Evolutionary conservation across 2,797 vertebrate genomes (phyloP), one percentile per base, ranked within the genome.

Genomic region (Simalia tracyae): DNA sequence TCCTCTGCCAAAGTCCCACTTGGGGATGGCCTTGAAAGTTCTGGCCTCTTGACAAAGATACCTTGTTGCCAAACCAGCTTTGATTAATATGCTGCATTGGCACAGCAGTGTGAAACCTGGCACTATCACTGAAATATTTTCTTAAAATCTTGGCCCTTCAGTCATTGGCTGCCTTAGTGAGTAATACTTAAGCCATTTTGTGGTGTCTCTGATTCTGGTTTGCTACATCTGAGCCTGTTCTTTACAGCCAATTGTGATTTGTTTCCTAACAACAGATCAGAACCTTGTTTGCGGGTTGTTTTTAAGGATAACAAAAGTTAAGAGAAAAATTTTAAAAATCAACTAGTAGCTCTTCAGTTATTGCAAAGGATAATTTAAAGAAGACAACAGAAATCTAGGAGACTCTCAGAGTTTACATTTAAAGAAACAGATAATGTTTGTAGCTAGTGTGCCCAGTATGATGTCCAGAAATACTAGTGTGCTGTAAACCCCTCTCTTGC

Each of bases 1-100:
- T 90, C 84, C 22, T 89, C 14, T 86, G 66, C 88, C 91, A 86
- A 86, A 36, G 63, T 28, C 57, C 57, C 42, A 76, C 84, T 90
- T 90, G 64, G 88, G 88, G 42, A 81, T 86, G 64, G 84, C 56
- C 14, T 81, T 26, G 56, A 28, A 63, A 56, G 7, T 31, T 0
- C 4, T 86, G 88, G 88, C 84, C 15, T 28, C 14, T 28, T 89
- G 46, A 84, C 87, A 92, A 89, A 85, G 50, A 4, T 22, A 42
- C 46, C 31, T 57, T 64, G 76, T 46, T 92, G 87, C 87, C 68
- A 92, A 57, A 81, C 36, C 60, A 64, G 22, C 66, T 10, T 66
- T 46, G 12, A 19, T 24, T 76, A 92, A 89, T 86, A 86, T 46
- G 72, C 60, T 72, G 19, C 84, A 4, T 68, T 89, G 84, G 64